Percentiles rank a stretch among this genome's conserved stretches.
These are phyloP conservation scores for Protobothrops mucrosquamatus DNA, from an alignment of 2,113 vertebrate genomes.

Conservation along the genomic window DNA sequence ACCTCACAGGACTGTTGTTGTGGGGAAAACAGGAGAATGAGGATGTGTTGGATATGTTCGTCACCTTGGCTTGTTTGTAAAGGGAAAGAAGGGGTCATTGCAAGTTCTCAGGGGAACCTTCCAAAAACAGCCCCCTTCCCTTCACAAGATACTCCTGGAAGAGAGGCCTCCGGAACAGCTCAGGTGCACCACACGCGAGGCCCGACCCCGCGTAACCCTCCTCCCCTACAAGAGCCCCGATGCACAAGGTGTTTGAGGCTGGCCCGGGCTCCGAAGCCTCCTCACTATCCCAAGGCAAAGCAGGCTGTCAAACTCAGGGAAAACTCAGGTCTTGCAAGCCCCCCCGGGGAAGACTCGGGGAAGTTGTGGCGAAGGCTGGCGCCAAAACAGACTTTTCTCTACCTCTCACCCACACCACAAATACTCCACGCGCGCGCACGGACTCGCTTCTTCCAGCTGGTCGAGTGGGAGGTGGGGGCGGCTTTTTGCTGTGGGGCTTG, in stretches of 20 bases:
- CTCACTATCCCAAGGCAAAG: neutral
- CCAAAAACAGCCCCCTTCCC: neutral
- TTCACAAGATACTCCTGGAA: neutral
- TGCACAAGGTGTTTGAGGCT: neutral
- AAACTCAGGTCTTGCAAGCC: slow-evolving; percentile 13
- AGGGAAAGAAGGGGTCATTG: neutral
- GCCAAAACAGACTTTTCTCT: neutral
- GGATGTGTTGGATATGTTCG: too few relatives aligned
- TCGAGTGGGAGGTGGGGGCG: too few relatives aligned
- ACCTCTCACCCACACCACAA: too few relatives aligned
- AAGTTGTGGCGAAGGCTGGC: neutral
- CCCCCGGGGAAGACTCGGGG: neutral
- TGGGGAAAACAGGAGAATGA: neutral
- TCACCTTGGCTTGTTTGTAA: too few relatives aligned
- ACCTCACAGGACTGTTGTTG: neutral
- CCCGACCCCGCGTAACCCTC: too few relatives aligned
- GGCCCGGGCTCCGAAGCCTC: neutral
- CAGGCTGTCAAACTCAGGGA: neutral
- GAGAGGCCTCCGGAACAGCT: neutral
- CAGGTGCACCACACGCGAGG: neutral
- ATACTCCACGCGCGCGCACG: neutral
- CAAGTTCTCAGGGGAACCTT: neutral
- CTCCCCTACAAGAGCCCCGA: neutral
- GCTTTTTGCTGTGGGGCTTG: neutral
- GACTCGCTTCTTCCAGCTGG: neutral